Evolutionary conservation across 2,113 vertebrate species (phyloP).

Genomic region (Tor tambroides): DNA sequence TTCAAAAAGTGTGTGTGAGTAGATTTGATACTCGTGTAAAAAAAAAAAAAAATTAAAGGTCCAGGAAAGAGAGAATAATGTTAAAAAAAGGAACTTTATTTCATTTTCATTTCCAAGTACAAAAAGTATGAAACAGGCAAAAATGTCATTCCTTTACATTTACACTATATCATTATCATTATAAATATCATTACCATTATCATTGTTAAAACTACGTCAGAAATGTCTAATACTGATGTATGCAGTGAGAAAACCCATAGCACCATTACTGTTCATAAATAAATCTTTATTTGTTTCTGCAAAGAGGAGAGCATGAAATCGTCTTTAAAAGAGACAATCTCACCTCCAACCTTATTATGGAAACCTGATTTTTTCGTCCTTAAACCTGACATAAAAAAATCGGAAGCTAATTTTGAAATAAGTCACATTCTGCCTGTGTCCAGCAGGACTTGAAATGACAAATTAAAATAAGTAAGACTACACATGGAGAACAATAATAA

Average conservation of each 20-base stretch:
- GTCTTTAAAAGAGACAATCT: too few relatives aligned
- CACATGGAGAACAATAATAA: conserved; percentile 76
- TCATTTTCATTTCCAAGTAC: conserved; percentile 67
- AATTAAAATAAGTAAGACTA: conserved; percentile 59
- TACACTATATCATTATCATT: conserved; percentile 73
- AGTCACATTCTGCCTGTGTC: conserved; percentile 79
- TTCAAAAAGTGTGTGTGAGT: too few relatives aligned
- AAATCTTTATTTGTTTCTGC: conserved; percentile 62
- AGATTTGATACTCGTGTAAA: background rate
- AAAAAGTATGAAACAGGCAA: conserved; percentile 68
- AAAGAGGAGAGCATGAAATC: conserved; percentile 30
- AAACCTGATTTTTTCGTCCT: conserved; percentile 57
- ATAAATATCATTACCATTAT: conserved; percentile 81
- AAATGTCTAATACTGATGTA: conserved; percentile 62
- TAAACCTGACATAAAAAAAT: conserved; percentile 59
- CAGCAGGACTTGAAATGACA: conserved; percentile 81
- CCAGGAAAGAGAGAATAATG: conserved; percentile 24
- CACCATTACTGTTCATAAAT: conserved; percentile 71
- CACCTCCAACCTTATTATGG: conserved; percentile 44
- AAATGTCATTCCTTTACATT: conserved; percentile 74
- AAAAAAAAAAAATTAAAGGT: too few relatives aligned
- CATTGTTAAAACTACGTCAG: conserved; percentile 69
- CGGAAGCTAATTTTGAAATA: conserved; percentile 64
- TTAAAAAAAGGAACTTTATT: conserved; percentile 73
- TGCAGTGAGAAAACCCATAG: conserved; percentile 62